Base-by-base conservation (phyloP, 2,888 invertebrate genomes). In the Heliconius aoede region DNA sequence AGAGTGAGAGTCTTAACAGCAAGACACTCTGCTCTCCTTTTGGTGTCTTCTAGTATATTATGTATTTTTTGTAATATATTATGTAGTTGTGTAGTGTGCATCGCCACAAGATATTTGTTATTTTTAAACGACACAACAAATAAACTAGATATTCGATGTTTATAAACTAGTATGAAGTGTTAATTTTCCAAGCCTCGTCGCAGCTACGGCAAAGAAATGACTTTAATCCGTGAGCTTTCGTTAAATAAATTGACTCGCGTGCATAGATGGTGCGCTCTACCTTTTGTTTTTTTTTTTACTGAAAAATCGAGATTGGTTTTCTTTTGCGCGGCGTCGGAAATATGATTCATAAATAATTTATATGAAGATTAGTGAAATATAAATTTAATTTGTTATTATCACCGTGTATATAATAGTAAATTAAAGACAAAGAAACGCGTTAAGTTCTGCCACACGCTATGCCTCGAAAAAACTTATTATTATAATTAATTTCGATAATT, bases 181-280 rank as follows among this genome's bases (percentile, higher is more conserved):
- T 64, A 76, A 76, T 76, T 64, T 76, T 76, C 69, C 51, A 26
- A 68, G n/a, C 75, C 36, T 58, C 58, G 64, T 76, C 64, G 55
- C 40, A 40, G 55, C 28, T 51, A 13, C 40, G 28, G 64, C 51
- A 75, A 74, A 76, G 71, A 76, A 76, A 76, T 76, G 40, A 72
- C 58, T 61, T 72, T 76, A 76, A 76, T 76, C 72, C 76, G 51
- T 76, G 61, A 76, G 65, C 76, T 76, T 67, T 67, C 73, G 72
- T 58, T 67, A 76, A 72, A 76, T 76, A 76, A 76, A 73, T 76
- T 76, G 76, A 72, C 76, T 71, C 62, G 74, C 40, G 55, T 68
- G 62, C 64, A 71, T 76, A 76, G 62, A 64, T 72, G 75, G 36
- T 46, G 55, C 72, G 58, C 40, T n/a, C n/a, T 60, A 46, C 71